Base-by-base conservation (phyloP, 2,888 invertebrate species). In the Bellardia pandia region DNA sequence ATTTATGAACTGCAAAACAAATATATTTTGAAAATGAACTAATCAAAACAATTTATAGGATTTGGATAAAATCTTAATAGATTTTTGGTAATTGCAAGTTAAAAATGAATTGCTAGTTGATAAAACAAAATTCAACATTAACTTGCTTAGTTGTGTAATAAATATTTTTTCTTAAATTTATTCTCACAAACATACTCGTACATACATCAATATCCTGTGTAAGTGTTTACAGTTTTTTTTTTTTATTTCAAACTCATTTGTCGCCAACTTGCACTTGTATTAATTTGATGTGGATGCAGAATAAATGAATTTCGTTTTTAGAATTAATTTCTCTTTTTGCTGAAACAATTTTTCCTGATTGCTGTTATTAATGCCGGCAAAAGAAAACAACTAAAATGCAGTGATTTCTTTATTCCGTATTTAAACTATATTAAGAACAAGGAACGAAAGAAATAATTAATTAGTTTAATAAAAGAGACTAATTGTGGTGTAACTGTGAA, bases 401-500 rank as follows among this genome's bases (percentile, higher is more conserved):
- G 23, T 37, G 33, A n/a, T 60, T 71, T 69, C 37, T 56, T 62
- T 48, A 1, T 40, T 23, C 53, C 33, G 9, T 30, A 40, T 48
- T 62, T 8, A n/a, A 60, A 75, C 37, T 9, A 7, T 66, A 37
- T 45, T 33, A 40, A 40, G 4, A 33, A 16, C n/a, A 48, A 6
- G 13, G 16, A 56, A 33, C 16, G 13, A 45, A 72, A 16, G 64
- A 58, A 72, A 45, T 11, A 81, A 87, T 78, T 85, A 87, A 85
- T 87, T 87, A 78, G 85, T 81, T 87, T 81, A 75, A 87, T 82
- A 81, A 81, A 82, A 85, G 56, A 75, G 58, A 87, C 71, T 87
- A 87, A 87, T 87, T 82, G 85, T 71, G 87, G 87, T 85, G 69
- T 85, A 87, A 71, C 85, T 85, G 82, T 37, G 60, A 87, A 75